Conservation (phyloP, 2,797 vertebrate genomes). For the Lepilemur septentrionalis region DNA sequence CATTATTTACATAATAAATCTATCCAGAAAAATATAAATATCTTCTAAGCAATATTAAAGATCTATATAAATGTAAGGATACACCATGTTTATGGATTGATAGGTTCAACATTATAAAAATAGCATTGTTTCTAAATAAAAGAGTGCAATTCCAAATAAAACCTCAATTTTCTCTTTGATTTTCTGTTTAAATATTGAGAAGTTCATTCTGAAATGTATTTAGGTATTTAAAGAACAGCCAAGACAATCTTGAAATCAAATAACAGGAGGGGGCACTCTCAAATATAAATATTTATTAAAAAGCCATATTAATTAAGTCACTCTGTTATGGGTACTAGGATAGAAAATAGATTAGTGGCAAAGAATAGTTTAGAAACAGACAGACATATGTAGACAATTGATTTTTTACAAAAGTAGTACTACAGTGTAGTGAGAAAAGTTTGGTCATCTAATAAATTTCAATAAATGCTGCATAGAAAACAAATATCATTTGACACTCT, state of each 20-base stretch:
- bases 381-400: background rate
- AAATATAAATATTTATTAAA: background rate
- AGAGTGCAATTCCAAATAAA: background rate
- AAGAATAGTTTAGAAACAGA: background rate
- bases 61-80: background rate
- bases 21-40: background rate
- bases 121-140: background rate
- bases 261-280: background rate
- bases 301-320: background rate
- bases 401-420: background rate
- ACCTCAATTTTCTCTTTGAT: background rate
- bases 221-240: background rate
- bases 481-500: background rate
- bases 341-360: background rate
- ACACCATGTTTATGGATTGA: background rate
- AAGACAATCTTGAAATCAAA: background rate
- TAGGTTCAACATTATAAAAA: background rate
- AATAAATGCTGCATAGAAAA: background rate
- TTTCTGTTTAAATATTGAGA: background rate
- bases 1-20: background rate
- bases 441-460: background rate
- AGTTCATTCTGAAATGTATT: background rate
- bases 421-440: background rate
- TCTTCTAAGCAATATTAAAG: background rate
- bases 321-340: background rate